These are phyloP conservation scores for Acronicta psi DNA, from an alignment of 2,888 invertebrate species.

Conservation along the genomic window DNA sequence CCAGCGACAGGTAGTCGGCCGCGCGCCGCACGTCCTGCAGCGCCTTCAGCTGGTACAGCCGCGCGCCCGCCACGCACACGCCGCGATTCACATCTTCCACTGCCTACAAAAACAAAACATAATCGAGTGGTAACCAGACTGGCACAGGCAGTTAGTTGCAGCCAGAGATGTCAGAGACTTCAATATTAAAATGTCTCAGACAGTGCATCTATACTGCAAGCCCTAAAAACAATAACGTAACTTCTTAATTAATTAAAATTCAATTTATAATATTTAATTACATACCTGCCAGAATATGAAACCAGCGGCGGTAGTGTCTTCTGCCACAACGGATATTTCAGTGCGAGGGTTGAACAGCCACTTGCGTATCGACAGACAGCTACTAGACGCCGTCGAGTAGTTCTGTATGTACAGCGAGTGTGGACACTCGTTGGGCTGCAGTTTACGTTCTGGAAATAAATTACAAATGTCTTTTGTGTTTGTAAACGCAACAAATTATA, in stretches of 20 bases:
- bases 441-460: slow-evolving; percentile 94
- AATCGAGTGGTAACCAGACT: no score
- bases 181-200: no score
- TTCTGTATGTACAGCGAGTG: slow-evolving; percentile 99
- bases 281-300: slow-evolving; percentile 96
- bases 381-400: slow-evolving; percentile 98
- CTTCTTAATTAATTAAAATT: no score
- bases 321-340: slow-evolving; percentile 88
- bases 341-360: slow-evolving; percentile 95
- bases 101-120: slow-evolving; percentile 85
- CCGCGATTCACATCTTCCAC: slow-evolving; percentile 98
- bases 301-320: slow-evolving; percentile 92
- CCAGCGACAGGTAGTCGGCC: slow-evolving; percentile 94
- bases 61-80: slow-evolving; percentile 96
- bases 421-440: slow-evolving; percentile 97
- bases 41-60: slow-evolving; percentile 98
- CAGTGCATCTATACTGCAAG: no score
- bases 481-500: no score
- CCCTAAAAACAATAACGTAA: no score
- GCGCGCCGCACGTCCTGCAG: slow-evolving; percentile 95
- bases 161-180: no score
- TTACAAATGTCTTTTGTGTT: slow-evolving; percentile 1
- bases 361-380: slow-evolving; percentile 96
- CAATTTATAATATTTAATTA: no score
- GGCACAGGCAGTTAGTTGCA: no score